Percentiles rank a stretch among this genome's conserved stretches.
Conservation (phyloP, 2,888 invertebrate species). For the Chrysodeixis includens region DNA sequence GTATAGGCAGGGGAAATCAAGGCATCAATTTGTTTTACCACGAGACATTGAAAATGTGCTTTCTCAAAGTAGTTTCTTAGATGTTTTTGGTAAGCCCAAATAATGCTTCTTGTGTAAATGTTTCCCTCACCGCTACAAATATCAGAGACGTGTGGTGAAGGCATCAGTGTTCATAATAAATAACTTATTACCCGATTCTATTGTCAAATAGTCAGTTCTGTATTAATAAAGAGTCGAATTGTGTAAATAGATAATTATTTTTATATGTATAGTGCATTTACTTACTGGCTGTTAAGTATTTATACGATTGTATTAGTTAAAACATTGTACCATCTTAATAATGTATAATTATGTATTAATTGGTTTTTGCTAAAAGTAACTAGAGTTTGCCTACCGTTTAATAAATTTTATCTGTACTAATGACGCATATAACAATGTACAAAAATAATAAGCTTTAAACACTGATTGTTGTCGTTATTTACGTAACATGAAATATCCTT, state of each 20-base stretch:
- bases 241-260: slow-evolving; percentile 81
- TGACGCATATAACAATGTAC: slow-evolving; percentile 85
- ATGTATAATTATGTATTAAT: slow-evolving; percentile 56
- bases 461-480: slow-evolving; percentile 65
- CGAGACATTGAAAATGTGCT: not conserved
- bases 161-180: slow-evolving; percentile 59
- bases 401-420: slow-evolving; percentile 77
- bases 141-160: slow-evolving; percentile 43
- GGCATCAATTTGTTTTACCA: slow-evolving; percentile 17
- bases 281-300: slow-evolving; percentile 85
- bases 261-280: slow-evolving; percentile 86
- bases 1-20: slow-evolving; percentile 26
- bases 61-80: not conserved
- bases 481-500: not conserved
- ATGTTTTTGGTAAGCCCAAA: not conserved
- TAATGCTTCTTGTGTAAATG: not conserved
- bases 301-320: slow-evolving; percentile 72
- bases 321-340: slow-evolving; percentile 72
- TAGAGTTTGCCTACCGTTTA: slow-evolving; percentile 65
- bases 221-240: slow-evolving; percentile 66
- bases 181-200: slow-evolving; percentile 79
- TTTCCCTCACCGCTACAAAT: slow-evolving; percentile 25
- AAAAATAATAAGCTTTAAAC: slow-evolving; percentile 89
- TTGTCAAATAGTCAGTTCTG: slow-evolving; percentile 66
- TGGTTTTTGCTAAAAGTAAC: slow-evolving; percentile 69